A percentile compares a stretch with the other conserved stretches of the same genome.
These are phyloP conservation scores for Neocloeon triangulifer DNA, from an alignment of 1,140 invertebrate genomes.

Conservation along the genomic window DNA sequence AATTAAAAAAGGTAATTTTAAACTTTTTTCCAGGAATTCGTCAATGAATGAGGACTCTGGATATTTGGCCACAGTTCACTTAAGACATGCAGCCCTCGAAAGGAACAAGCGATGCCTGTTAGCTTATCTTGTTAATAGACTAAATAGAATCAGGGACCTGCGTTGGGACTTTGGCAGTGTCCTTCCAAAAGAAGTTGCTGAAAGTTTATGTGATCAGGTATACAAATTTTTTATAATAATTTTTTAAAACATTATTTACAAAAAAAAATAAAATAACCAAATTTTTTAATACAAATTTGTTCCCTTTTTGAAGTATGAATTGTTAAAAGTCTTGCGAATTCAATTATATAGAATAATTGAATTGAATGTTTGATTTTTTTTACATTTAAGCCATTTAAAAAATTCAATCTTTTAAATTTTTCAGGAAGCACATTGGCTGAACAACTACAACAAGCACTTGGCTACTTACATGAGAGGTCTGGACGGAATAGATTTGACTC, in stretches of 20 bases:
- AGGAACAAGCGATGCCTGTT: constrained; percentile 76
- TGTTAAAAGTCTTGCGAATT: too few relatives aligned
- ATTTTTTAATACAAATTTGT: too few relatives aligned
- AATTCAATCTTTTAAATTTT: constrained; percentile 8
- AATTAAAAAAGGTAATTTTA: background rate
- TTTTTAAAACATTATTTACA: too few relatives aligned
- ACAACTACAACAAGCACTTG: constrained; percentile 63
- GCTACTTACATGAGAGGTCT: constrained; percentile 76
- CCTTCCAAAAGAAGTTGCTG: constrained; percentile 61
- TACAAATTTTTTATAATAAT: constrained; percentile 12
- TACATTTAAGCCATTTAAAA: constrained; percentile 5
- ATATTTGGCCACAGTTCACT: constrained; percentile 39
- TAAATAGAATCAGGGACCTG: constrained; percentile 54
- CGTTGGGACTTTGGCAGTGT: constrained; percentile 87
- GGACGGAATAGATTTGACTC: constrained; percentile 71
- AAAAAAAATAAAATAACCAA: too few relatives aligned
- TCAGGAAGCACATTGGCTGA: constrained; percentile 60
- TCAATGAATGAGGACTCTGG: constrained; percentile 23
- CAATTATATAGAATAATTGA: too few relatives aligned
- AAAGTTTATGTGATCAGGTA: constrained; percentile 59
- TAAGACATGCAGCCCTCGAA: constrained; percentile 63
- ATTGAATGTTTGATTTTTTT: constrained; percentile 1
- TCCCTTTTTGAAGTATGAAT: too few relatives aligned
- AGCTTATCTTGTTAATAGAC: constrained; percentile 68
- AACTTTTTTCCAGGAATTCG: constrained; percentile 14